phyloP scores from a whole-genome alignment of 2,888 invertebrate genomes.

The Agonopterix heracliana region DNA sequence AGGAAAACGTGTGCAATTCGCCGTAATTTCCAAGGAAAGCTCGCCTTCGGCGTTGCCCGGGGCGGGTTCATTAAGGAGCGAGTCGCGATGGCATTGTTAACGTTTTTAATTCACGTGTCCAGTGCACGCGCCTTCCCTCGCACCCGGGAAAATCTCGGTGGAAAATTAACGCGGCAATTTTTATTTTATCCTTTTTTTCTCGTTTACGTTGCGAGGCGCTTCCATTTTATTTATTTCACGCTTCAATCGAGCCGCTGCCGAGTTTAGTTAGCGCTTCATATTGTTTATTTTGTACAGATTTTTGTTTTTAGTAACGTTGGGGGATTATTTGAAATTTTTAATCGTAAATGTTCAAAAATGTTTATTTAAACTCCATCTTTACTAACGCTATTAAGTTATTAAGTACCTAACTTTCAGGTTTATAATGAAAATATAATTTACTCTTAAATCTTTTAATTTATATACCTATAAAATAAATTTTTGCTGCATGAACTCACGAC shows the following conservation, averaged over 20 bases:
- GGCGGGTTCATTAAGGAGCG: slow-evolving; percentile 62
- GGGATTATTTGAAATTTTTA: neutral
- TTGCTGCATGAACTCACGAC: too few relatives aligned
- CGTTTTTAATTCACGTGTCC: slow-evolving; percentile 75
- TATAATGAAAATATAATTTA: too few relatives aligned
- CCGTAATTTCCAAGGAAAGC: slow-evolving; percentile 20
- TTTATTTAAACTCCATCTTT: too few relatives aligned
- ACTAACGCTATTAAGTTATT: too few relatives aligned
- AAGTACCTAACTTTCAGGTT: too few relatives aligned
- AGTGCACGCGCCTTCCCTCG: slow-evolving; percentile 57
- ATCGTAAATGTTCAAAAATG: neutral
- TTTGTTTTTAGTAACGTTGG: slow-evolving; percentile 9
- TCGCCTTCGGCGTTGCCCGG: slow-evolving; percentile 18
- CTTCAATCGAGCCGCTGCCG: slow-evolving; percentile 52
- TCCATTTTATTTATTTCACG: slow-evolving; percentile 70
- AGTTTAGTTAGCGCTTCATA: slow-evolving; percentile 56
- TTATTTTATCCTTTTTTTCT: slow-evolving; percentile 46
- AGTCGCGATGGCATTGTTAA: slow-evolving; percentile 65
- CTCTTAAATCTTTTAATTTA: too few relatives aligned
- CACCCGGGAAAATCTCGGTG: slow-evolving; percentile 67
- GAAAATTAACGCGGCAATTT: slow-evolving; percentile 73
- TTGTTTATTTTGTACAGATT: slow-evolving; percentile 35
- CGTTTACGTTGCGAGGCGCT: slow-evolving; percentile 48
- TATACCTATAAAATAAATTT: too few relatives aligned
- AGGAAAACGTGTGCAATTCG: slow-evolving; percentile 23